Evolutionary conservation across 2,888 invertebrate species (phyloP), one percentile per base, ranked within the genome.

Genomic region (Sabellastarte sp.): DNA sequence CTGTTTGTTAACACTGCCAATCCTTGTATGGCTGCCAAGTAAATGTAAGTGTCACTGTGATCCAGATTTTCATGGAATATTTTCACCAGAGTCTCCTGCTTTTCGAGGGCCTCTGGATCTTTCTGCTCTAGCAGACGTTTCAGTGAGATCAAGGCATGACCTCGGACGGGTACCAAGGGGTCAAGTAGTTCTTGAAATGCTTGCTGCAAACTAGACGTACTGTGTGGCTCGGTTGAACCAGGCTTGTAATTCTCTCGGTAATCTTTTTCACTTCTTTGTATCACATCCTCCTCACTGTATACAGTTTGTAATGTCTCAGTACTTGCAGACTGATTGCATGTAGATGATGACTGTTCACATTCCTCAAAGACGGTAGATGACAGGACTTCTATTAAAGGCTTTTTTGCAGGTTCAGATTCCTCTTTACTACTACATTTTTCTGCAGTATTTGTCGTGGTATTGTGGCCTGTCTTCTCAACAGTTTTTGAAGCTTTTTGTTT

Each of bases 41-140:
- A 94, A 63, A 94, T 86, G 79, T 92, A 94, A 0, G 93, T 90
- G 79, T 94, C 94, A 15, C 88, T 84, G 74, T 93, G 88, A 77
- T 88, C 89, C 0, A 94, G 80, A 84, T 90, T 89, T 82, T 91
- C 89, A 89, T 90, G 88, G 76, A 93, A 90, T 32, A 92, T 84
- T 74, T 89, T 89, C 63, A 92, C 86, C 60, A 93, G 79, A 69
- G 88, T 87, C n/a, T 76, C 72, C 53, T 66, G 64, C 50, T 73
- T 74, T 29, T 65, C 86, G 66, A 89, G 77, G 10, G 90, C 87
- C 74, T 89, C 88, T 31, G 85, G 73, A 84, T 93, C 90, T 69
- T 86, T 87, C 26, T 83, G 83, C 75, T 90, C 87, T 59, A 93
- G 86, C n/a, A 93, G 85, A 84, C 89, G 90, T 24, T 88, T 88